These are phyloP conservation scores for Ophioninae sp. DNA, from an alignment of 2,888 invertebrate genomes.

Conservation along the genomic window DNA sequence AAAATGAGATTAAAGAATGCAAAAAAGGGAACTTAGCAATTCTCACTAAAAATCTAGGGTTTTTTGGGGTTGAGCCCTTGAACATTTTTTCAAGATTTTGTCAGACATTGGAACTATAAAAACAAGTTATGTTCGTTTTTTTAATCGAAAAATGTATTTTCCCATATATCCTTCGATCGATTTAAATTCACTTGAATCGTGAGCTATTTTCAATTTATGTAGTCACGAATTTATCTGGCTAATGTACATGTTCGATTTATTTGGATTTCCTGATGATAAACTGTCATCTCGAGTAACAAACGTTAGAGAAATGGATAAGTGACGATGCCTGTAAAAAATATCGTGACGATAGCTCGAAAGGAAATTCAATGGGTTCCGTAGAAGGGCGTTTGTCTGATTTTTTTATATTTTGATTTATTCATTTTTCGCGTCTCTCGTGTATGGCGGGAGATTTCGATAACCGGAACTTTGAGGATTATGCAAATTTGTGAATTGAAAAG, in stretches of 20 bases:
- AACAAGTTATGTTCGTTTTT: neutral
- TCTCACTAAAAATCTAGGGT: too few species aligned
- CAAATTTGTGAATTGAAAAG: constrained; percentile 46
- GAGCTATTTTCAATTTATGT: neutral
- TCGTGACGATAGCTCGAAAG: constrained; percentile 8
- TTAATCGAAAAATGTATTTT: neutral
- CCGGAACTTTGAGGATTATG: constrained; percentile 59
- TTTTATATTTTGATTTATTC: constrained; percentile 51
- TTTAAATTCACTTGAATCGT: neutral
- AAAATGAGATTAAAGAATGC: too few species aligned
- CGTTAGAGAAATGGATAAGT: neutral
- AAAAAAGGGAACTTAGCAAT: too few species aligned
- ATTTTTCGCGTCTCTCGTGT: constrained; percentile 15
- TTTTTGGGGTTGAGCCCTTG: too few species aligned
- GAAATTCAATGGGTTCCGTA: constrained; percentile 15
- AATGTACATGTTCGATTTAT: neutral
- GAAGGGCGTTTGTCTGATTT: constrained; percentile 44
- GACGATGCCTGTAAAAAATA: neutral
- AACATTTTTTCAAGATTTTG: too few species aligned
- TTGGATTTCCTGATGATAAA: neutral
- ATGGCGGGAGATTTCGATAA: constrained; percentile 53
- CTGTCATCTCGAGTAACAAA: neutral
- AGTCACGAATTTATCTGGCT: neutral
- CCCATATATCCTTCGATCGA: neutral
- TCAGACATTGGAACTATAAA: too few species aligned